Evolutionary conservation across 2,888 invertebrate species (phyloP), one percentile per base, ranked within the genome.

Genomic region (Hydrotaea diabolus): DNA sequence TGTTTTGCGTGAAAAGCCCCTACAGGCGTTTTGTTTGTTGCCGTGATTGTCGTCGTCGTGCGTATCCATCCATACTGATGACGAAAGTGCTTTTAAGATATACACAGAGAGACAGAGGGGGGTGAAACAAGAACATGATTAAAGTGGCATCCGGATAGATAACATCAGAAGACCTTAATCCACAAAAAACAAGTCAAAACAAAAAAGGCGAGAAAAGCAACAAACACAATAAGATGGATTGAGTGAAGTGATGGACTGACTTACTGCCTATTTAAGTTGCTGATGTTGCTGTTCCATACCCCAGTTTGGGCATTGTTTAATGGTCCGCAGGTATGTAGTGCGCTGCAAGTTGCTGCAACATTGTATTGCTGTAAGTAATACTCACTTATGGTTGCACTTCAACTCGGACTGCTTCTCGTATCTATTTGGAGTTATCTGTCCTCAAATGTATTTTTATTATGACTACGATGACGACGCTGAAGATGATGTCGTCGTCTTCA

Each of bases 371-470:
- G 69, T 46, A 23, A 23, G 69, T 46, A 69, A 69, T 69, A 23
- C 69, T 59, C 15, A 59, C 59, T 66, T 43, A 66, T n/a, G n/a
- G n/a, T 13, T 43, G 69, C 69, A 46, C 46, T 46, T 46, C 43
- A 26, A 15, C 59, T 59, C 2, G n/a, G 21, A 15, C 43, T 23
- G 23, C 31, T 31, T 26, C 5, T 23, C 15, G 39, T 19, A 66
- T 66, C 39, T 17, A 66, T 66, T 43, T 69, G 21, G 69, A 69
- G 69, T 46, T 46, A 69, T 69, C 69, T 69, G 11, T 75, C 55
- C 46, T 76, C 39, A 62, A 80, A 71, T 75, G 62, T 64, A 71
- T 69, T 76, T 80, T 71, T 62, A 74, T 69, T 46, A 69, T 69
- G 69, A 69, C 62, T 62, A 5, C 26, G n/a, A 31, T 26, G n/a